Percentiles rank a stretch among this genome's conserved stretches.
phyloP scores from a whole-genome alignment of 2,888 invertebrate species.

The Cremastinae sp. region DNA sequence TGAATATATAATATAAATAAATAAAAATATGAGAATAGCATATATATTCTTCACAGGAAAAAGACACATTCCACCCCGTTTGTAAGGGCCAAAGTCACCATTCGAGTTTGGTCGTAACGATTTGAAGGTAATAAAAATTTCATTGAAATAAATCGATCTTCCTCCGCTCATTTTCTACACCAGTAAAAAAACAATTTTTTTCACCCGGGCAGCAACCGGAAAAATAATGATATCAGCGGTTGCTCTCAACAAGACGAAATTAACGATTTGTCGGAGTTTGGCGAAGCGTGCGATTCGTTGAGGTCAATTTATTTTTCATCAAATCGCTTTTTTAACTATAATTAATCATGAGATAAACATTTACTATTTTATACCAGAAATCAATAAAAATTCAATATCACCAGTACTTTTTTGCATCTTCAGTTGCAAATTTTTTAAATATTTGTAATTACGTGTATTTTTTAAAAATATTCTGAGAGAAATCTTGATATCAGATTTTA shows the following conservation, averaged over 20 bases:
- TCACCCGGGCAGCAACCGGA: conserved; percentile 1
- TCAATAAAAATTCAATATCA: too few relatives aligned
- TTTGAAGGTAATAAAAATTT: conserved; percentile 76
- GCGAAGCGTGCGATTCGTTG: conserved; percentile 26
- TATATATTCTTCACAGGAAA: conserved; percentile 51
- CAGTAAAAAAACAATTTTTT: neutral
- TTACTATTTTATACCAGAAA: too few relatives aligned
- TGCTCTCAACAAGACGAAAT: conserved; percentile 27
- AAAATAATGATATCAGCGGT: conserved; percentile 16
- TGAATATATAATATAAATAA: conserved; percentile 33
- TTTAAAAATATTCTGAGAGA: too few relatives aligned
- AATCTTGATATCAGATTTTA: too few relatives aligned
- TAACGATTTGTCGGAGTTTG: conserved; percentile 44
- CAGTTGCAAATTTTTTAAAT: too few relatives aligned
- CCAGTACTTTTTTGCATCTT: too few relatives aligned
- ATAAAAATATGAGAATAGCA: conserved; percentile 23
- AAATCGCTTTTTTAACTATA: conserved; percentile 14
- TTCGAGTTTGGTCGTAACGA: conserved; percentile 74
- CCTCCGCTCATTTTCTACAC: neutral
- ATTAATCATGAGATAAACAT: too few relatives aligned
- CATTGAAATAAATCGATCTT: conserved; percentile 69
- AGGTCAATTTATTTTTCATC: conserved; percentile 23
- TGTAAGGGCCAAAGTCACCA: conserved; percentile 74
- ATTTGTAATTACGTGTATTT: too few relatives aligned
- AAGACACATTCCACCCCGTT: conserved; percentile 61